Base-by-base conservation (phyloP, 2,888 invertebrate genomes). In the Drosophila merina region DNA sequence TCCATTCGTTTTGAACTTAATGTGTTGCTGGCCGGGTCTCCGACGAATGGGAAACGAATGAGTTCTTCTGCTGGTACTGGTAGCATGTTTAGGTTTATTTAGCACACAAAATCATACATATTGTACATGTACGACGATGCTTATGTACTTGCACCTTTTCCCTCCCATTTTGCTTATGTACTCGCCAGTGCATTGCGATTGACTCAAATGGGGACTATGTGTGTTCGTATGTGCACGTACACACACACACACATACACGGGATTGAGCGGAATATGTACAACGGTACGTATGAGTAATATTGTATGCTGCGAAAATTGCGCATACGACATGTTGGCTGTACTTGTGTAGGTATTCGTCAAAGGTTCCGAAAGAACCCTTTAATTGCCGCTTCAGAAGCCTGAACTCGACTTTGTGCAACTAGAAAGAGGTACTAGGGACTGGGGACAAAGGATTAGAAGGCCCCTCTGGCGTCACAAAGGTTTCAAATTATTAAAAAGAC, bases 41-140 rank as follows among this genome's bases (percentile, higher is more conserved):
- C 87, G 85, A 87, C 82, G 82, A 83, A 83, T 83, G 87, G 76
- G 87, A 87, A 83, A 81, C 82, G 82, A 87, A 87, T 83, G 85
- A 87, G 85, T 87, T 85, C 82, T 77, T 75, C 79, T 40, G 14
- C 36, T n/a, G 40, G 40, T 20, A 14, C 77, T 85, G 77, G 73
- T 72, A 75, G 68, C 76, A 70, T 84, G 88, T 88, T 84, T 84
- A 88, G 88, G 86, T 87, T 86, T 84, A 84, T 86, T 84, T 83
- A 77, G 85, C 75, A 72, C 51, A 74, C 74, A 58, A 54, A 75
- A 73, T 77, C 63, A 66, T 59, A 74, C 59, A 74, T 69, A 20
- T 20, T 20, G 20, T 20, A 20, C 20, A 20, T 20, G 20, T 20
- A 68, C 48, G 66, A 20, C 40, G n/a, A 14, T 25, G 9, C 14